Percentiles rank a stretch among this genome's conserved stretches.
Conservation (phyloP, 53 echinoderm and acorn worm species). For the Antedon mediterranea region DNA sequence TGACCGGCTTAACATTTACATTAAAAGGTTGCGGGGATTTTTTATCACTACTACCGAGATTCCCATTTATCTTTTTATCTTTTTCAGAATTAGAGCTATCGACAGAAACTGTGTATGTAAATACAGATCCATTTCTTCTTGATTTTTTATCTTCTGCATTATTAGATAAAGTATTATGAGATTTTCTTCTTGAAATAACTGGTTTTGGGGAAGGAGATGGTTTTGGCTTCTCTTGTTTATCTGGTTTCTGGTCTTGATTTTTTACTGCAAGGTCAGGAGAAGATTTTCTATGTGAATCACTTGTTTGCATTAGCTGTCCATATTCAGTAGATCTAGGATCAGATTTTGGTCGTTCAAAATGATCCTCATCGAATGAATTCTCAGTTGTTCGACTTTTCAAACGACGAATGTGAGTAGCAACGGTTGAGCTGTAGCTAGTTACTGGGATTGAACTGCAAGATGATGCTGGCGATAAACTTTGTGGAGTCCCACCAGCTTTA, state of each 20-base stretch:
- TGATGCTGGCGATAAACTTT: conserved; percentile 84
- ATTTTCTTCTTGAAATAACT: neutral
- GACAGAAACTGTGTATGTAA: neutral
- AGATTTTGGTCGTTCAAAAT: neutral
- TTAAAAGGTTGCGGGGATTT: neutral
- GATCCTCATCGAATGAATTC: neutral
- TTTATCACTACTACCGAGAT: neutral
- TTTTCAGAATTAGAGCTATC: neutral
- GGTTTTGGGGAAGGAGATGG: neutral
- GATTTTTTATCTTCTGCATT: neutral
- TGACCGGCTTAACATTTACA: neutral
- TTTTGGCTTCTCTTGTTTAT: neutral
- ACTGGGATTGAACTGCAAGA: conserved; percentile 51
- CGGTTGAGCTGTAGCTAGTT: neutral
- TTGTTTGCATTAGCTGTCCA: neutral
- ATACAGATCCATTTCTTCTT: neutral
- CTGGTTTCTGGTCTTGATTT: neutral
- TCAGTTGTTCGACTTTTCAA: neutral
- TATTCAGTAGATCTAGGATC: neutral
- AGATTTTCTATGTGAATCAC: neutral
- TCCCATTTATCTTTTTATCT: neutral
- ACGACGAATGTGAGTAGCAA: neutral
- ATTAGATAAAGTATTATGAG: neutral
- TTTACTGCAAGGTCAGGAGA: neutral
- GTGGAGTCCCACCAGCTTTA: conserved; percentile 34